Base-by-base conservation (phyloP, 2,888 invertebrate genomes). In the Blastobasis adustella region DNA sequence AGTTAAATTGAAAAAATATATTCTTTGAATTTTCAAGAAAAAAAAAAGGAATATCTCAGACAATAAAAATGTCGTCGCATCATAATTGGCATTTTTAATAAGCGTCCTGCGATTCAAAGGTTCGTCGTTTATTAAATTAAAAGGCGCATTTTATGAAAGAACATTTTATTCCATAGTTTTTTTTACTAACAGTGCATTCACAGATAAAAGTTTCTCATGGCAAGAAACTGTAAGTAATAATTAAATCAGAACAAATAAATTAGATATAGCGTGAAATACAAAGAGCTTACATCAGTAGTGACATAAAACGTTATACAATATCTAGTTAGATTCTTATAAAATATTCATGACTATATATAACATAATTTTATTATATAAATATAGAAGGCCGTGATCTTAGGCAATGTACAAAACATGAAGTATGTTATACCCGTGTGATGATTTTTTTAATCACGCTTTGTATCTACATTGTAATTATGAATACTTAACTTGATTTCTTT, bases 121-220 rank as follows among this genome's bases (percentile, higher is more conserved):
- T n/a, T n/a, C n/a, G n/a, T 23, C 23, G 23, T 23, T 2, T 23
- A 23, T 23, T 23, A 37, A 49, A 57, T 55, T 65, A 65, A 73
- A 79, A 74, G 62, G 71, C 51, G 45, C 7, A 50, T 23, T 47
- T 54, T 83, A 83, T 59, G 69, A 85, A 85, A 84, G 85, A 84
- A 87, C 81, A 68, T 76, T 85, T 85, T 85, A 82, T 83, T 84
- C 66, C 69, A 73, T 73, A 76, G 66, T 73, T 76, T 77, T 75
- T 76, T 73, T 71, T 63, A 44, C 53, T 53, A 53, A 53, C 50
- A 53, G 53, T 53, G 53, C 53, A 53, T 50, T 53, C 53, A 53
- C 50, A 53, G 49, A 46, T 50, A 53, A 36, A 53, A 7, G 50
- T 50, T 50, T 53, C 47, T 72, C 67, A 71, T 56, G 62, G 66